These are phyloP conservation scores for Adoxophyes honmai DNA, from an alignment of 1,140 invertebrate species.

Conservation along the genomic window DNA sequence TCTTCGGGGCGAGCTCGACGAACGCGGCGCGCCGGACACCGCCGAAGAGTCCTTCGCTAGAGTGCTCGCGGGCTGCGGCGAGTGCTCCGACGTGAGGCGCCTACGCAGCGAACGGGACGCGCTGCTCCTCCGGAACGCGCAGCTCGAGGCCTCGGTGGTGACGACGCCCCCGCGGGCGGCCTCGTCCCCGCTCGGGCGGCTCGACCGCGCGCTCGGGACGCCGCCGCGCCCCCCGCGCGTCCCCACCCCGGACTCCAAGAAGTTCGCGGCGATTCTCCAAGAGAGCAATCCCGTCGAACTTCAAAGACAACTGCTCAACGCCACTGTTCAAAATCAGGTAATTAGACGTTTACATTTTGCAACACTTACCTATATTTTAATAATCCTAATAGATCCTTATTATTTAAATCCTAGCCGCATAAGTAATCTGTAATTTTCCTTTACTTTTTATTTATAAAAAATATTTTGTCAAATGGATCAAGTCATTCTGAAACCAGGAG, in stretches of 20 bases:
- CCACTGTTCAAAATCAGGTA: constrained; percentile 91
- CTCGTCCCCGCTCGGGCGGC: constrained; percentile 61
- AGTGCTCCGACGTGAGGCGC: constrained; percentile 70
- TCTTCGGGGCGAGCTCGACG: constrained; percentile 71
- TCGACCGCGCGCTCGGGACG: constrained; percentile 76
- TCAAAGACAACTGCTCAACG: constrained; percentile 88
- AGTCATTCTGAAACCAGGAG: too few relatives aligned
- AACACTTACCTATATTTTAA: not conserved
- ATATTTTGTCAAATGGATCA: too few relatives aligned
- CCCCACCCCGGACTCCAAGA: constrained; percentile 80
- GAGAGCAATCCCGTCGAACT: constrained; percentile 89
- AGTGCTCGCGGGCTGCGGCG: constrained; percentile 59
- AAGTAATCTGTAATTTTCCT: too few relatives aligned
- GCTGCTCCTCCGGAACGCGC: constrained; percentile 82
- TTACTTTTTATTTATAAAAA: too few relatives aligned
- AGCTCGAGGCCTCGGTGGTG: constrained; percentile 83
- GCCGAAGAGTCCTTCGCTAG: constrained; percentile 73
- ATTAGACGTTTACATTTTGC: constrained; percentile 18
- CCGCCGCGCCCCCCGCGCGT: constrained; percentile 76
- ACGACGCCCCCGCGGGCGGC: constrained; percentile 28
- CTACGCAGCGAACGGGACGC: constrained; percentile 84
- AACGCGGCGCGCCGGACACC: constrained; percentile 62
- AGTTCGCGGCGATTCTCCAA: constrained; percentile 88
- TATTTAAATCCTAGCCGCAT: too few relatives aligned
- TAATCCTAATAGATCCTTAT: too few relatives aligned